These are phyloP conservation scores for Anguilla megastoma DNA, from an alignment of 2,797 vertebrate genomes.

Conservation along the genomic window DNA sequence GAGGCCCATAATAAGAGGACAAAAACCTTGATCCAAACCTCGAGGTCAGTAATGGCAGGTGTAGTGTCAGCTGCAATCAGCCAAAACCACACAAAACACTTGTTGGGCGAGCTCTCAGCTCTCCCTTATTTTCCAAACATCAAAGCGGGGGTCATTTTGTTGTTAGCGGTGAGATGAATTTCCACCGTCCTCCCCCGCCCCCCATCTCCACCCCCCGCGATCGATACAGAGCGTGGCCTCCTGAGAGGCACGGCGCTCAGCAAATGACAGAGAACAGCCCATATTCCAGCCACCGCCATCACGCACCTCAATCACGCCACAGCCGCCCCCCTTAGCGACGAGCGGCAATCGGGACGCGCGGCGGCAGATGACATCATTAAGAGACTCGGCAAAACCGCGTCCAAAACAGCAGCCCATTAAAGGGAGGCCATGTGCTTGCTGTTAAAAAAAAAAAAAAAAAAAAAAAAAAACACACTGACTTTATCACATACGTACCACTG, in stretches of 20 bases:
- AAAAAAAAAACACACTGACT: neutral
- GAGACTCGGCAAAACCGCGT: neutral
- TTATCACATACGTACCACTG: neutral
- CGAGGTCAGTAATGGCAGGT: neutral
- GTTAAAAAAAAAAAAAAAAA: neutral
- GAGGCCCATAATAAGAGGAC: neutral
- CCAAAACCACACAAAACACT: neutral
- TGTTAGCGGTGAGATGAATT: neutral
- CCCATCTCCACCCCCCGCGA: neutral
- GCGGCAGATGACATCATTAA: neutral
- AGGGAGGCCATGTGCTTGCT: neutral
- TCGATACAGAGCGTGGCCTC: neutral
- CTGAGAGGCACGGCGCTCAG: neutral
- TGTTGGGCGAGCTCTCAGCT: neutral
- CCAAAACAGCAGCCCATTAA: neutral
- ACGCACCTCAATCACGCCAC: neutral
- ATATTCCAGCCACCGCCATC: neutral
- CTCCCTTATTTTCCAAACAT: neutral
- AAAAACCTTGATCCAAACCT: neutral
- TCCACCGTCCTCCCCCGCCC: neutral
- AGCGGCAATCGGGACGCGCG: neutral
- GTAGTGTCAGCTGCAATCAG: neutral
- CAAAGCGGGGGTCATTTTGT: neutral
- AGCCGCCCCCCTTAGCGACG: neutral
- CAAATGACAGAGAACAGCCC: neutral